phyloP scores from a whole-genome alignment of 2,888 invertebrate genomes.

The Drosophila borealis region DNA sequence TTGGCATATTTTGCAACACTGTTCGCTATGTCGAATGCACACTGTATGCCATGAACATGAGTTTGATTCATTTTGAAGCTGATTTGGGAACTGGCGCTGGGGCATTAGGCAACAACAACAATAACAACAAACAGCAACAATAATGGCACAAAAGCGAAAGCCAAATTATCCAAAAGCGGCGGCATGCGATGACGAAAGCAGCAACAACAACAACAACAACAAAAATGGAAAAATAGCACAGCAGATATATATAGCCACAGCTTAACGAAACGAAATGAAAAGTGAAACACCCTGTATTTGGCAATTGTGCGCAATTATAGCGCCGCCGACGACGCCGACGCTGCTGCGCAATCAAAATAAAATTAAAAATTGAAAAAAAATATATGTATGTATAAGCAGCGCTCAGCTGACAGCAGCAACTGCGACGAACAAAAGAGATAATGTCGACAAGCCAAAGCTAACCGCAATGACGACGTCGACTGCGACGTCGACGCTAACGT shows the following conservation, averaged over 20 bases:
- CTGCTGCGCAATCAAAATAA: conserved; percentile 59
- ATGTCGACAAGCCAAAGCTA: conserved; percentile 62
- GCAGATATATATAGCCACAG: conserved; percentile 57
- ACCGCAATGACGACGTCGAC: conserved; percentile 50
- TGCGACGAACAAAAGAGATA: conserved; percentile 64
- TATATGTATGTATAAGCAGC: conserved; percentile 19
- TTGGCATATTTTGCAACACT: neutral
- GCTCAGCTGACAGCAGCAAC: conserved; percentile 39
- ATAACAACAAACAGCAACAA: conserved; percentile 24
- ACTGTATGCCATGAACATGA: conserved; percentile 45
- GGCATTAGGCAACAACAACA: conserved; percentile 68
- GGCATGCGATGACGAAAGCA: conserved; percentile 63
- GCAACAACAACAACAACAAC: conserved; percentile 8
- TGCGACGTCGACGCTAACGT: conserved; percentile 1
- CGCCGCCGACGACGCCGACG: conserved; percentile 3
- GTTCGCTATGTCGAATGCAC: conserved; percentile 22
- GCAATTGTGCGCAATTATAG: conserved; percentile 75
- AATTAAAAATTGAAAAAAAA: conserved; percentile 36
- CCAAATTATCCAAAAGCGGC: conserved; percentile 76
- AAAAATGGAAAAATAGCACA: conserved; percentile 46
- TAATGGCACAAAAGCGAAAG: conserved; percentile 77
- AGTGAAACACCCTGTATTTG: conserved; percentile 71
- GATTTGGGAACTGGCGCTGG: conserved; percentile 51
- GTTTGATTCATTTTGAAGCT: conserved; percentile 75
- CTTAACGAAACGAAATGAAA: conserved; percentile 48